phyloP scores from a whole-genome alignment of 2,113 vertebrate genomes.

The Hippocampus zosterae region DNA sequence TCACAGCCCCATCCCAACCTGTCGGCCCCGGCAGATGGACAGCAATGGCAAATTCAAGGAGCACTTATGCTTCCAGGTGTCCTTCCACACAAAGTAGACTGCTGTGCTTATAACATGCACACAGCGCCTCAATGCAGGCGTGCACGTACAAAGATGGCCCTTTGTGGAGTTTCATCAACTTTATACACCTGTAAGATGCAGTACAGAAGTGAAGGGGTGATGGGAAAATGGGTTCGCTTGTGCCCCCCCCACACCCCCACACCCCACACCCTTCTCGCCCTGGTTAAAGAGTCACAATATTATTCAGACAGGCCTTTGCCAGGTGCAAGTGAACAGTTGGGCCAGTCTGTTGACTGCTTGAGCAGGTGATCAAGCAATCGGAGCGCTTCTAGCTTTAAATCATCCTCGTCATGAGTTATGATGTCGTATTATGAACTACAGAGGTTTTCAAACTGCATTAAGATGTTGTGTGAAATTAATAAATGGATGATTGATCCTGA shows the following conservation, averaged over 20 bases:
- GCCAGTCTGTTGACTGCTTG: conserved; percentile 18
- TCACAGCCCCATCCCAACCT: conserved; percentile 52
- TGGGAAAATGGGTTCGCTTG: conserved; percentile 48
- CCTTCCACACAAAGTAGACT: conserved; percentile 36
- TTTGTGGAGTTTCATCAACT: conserved; percentile 60
- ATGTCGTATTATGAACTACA: too few relatives aligned
- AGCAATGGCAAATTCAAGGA: conserved; percentile 50
- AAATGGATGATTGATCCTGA: too few relatives aligned
- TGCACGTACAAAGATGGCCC: conserved; percentile 57
- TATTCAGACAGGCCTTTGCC: conserved; percentile 39
- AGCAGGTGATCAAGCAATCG: conserved; percentile 12
- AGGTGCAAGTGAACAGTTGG: conserved; percentile 44
- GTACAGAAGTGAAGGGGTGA: conserved; percentile 23
- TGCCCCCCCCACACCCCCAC: too few relatives aligned
- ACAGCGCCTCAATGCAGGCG: conserved; percentile 15
- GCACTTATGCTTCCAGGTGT: conserved; percentile 65
- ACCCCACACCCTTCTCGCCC: background rate
- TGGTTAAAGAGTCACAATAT: conserved; percentile 35
- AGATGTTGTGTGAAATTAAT: too few relatives aligned
- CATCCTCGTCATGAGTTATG: too few relatives aligned
- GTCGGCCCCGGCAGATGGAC: conserved; percentile 66
- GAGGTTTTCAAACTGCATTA: too few relatives aligned
- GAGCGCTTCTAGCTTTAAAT: background rate
- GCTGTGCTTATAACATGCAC: conserved; percentile 21
- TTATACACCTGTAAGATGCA: conserved; percentile 66